Base-by-base conservation (phyloP, 2,113 vertebrate species). In the Sapajus apella region DNA sequence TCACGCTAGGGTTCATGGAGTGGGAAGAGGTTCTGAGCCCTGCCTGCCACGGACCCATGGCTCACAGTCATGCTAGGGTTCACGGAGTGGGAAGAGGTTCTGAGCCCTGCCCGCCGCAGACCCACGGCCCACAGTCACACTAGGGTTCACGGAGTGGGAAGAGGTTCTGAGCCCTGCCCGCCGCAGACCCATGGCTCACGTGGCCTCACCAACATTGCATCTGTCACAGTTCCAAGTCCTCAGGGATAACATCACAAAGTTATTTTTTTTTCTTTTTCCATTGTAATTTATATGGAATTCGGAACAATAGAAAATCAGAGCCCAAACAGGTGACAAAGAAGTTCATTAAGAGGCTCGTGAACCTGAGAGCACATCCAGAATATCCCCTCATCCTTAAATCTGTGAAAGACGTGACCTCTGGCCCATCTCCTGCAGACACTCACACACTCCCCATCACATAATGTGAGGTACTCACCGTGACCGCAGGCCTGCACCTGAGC, bases 171-270 rank as follows among this genome's bases (percentile, higher is more conserved):
- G 5, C 52, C 52, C 16, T 52, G 52, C 4, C 52, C 16, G 1
- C 52, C 1, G 0, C 5, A 0, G 52, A 52, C 52, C 52, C 52
- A 52, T 4, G 50, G 52, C 16, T 1, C 45, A 1, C 40, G 0
- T 0, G 4, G 30, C 56, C 32, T 27, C 37, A 3, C 17, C 64
- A 5, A 23, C 17, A 17, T 58, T 21, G 3, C 1, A 2, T 66
- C 88, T 77, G 56, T 52, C 5, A 0, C 0, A 4, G 73, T 17
- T 47, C 10, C 30, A 52, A 40, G 76, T 37, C 58, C 17, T 90
- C 56, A 18, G n/a, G 47, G 50, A 52, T 37, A 45, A 11, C 37
- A 77, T 13, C 7, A 58, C 20, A 35, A 37, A 56, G 35, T 58
- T n/a, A 12, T 14, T 3, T 16, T 6, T 35, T 18, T 68, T 25